Percentiles rank a stretch among this genome's conserved stretches.
Conservation (phyloP, 2,888 invertebrate species). For the Sphaerophoria taeniata region DNA sequence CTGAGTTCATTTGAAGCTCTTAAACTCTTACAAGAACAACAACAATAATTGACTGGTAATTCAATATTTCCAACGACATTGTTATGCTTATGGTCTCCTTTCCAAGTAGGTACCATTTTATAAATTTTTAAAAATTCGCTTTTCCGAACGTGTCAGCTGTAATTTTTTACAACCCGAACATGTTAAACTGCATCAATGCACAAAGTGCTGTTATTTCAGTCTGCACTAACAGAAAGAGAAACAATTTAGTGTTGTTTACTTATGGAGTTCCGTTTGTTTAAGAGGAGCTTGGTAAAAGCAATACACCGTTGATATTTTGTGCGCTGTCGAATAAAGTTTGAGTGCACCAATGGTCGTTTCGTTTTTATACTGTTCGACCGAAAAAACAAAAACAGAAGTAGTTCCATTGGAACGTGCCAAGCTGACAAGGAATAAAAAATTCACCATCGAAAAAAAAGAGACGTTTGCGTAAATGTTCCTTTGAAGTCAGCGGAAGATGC, state of each 20-base stretch:
- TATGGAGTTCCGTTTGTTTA: no score
- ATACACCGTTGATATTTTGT: no score
- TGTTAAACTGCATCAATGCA: background rate
- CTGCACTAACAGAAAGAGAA: background rate
- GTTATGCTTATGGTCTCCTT: background rate
- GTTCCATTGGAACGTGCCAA: constrained; percentile 9
- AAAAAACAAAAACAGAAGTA: background rate
- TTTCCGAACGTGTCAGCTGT: constrained; percentile 9
- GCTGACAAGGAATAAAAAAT: constrained; percentile 13
- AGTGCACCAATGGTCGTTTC: constrained; percentile 6
- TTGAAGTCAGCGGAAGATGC: constrained; percentile 3
- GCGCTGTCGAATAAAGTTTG: background rate
- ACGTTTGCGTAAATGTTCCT: background rate
- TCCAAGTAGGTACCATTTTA: background rate
- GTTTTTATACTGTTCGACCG: background rate
- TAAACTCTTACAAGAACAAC: no score
- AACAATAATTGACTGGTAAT: no score
- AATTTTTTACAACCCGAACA: background rate
- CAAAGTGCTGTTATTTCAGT: background rate
- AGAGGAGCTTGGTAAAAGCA: no score
- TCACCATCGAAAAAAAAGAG: background rate
- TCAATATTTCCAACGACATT: background rate
- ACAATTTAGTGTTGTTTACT: background rate
- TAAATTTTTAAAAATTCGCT: background rate
- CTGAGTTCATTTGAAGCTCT: no score